A percentile compares a stretch with the other conserved stretches of the same genome.
Evolutionary conservation across 2,797 vertebrate species (phyloP).

Genomic region (Hydrophis major): DNA sequence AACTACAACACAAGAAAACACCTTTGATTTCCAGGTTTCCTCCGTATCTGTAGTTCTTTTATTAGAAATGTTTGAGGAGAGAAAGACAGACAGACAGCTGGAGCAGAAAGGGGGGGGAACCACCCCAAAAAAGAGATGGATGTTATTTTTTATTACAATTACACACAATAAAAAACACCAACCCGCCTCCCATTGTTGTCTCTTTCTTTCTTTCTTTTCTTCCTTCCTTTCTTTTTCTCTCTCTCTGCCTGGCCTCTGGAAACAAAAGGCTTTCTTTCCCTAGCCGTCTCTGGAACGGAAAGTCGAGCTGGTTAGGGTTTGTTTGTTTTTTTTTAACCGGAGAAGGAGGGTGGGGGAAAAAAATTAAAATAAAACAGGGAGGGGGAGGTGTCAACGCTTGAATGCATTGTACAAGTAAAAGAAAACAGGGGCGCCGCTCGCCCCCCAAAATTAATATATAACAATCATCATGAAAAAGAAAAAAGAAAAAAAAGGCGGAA

Average conservation of each 20-base stretch:
- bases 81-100: too few species aligned
- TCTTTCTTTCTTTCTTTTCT: slow-evolving; percentile 20
- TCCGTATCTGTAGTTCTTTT: slow-evolving; percentile 59
- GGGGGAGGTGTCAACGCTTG: background rate
- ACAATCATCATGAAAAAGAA: background rate
- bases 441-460: background rate
- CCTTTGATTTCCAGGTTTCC: slow-evolving; percentile 51
- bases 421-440: background rate
- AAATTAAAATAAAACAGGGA: slow-evolving; percentile 35
- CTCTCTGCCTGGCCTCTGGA: background rate
- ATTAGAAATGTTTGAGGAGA: slow-evolving; percentile 41
- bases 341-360: slow-evolving; percentile 27
- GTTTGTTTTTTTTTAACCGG: too few species aligned
- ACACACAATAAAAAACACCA: slow-evolving; percentile 27
- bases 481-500: background rate
- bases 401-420: background rate
- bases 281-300: slow-evolving; percentile 53
- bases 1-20: slow-evolving; percentile 56
- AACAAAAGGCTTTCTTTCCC: background rate
- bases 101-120: too few species aligned
- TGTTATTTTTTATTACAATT: background rate
- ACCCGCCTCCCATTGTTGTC: slow-evolving; percentile 30
- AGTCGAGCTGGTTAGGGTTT: slow-evolving; percentile 47
- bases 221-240: background rate
- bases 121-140: background rate